Base-by-base conservation (phyloP, 2,888 invertebrate species). In the Diachrysia chrysitis region DNA sequence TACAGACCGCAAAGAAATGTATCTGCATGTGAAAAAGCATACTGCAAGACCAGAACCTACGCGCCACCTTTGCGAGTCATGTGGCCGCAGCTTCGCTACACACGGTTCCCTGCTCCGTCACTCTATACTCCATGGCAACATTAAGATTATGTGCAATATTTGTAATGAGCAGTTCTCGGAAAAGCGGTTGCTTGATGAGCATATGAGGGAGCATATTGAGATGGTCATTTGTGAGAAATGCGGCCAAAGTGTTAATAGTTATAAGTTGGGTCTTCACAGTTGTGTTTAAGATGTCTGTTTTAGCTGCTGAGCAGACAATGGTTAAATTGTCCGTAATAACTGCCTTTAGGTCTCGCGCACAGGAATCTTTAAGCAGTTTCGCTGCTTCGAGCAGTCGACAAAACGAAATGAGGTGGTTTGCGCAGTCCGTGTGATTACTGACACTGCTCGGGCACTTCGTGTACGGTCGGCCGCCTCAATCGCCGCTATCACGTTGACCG, bases 11-110 rank as follows among this genome's bases (percentile, higher is more conserved):
- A 96, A 96, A 63, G 95, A 96, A 23, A 92, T 97, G 57, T 96
- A 96, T 71, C 89, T 94, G 2, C 97, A 97, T 80, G 95, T 96
- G 0, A 95, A 96, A 78, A 89, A 92, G 25, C 96, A 96, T 72
- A 94, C 95, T 12, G 88, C 84, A 12, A 76, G 73, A 4, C 84
- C 87, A 1, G 86, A 87, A 51, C 77, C 86, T 0, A 79, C 79
- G 0, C 83, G 86, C 0, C 95, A 95, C 58, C 85, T 95, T 2
- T 95, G 95, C 48, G 95, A 95, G 63, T 87, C 90, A 0, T 95
- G 95, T 55, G 95, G 95, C 0, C 84, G 85, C 2, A 93, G 95
- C 71, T 95, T 94, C 64, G 85, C 92, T 0, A 89, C 92, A 0
- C 85, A 84, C 4, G 84, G 90, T 0, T 89, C 92, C 0, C 71